Base-by-base conservation (phyloP, 2,888 invertebrate genomes). In the Ephialtes manifestator region DNA sequence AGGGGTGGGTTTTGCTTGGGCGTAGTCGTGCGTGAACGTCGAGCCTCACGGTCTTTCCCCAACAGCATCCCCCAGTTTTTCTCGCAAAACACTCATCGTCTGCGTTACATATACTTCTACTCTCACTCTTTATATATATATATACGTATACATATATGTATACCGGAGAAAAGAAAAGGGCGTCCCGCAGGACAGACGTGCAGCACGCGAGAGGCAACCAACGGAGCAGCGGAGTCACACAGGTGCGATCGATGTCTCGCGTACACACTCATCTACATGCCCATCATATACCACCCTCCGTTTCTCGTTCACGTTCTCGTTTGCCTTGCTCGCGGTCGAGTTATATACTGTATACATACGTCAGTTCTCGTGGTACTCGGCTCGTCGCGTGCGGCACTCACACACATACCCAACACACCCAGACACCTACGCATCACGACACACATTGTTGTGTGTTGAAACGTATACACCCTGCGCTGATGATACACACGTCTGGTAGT, bases 161-260 rank as follows among this genome's bases (percentile, higher is more conserved):
- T 46, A 79, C 43, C 28, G 48, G 35, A 68, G 76, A 58, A 70
- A 77, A 79, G 65, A 75, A 75, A 70, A 74, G 79, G 76, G 81
- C 72, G 83, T 87, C 79, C 86, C 81, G 81, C 85, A n/a, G n/a
- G 86, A 85, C 75, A 83, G 75, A 83, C 77, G 68, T 67, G 60
- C 39, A 24, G 65, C 55, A 75, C 28, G 43, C 35, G 28, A 65
- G 67, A 81, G 77, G 48, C 39, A 71, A 24, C 70, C 51, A 48
- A 76, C 53, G 65, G 58, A 80, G 65, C 71, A 67, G n/a, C 65
- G 43, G 63, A 77, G 63, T 58, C 65, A 78, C 81, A 81, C 88
- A 91, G 89, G 90, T 91, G 86, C 90, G 91, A 90, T 91, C 91
- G 89, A 91, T 91, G 89, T 89, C 88, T 86, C 83, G 79, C 87